Conservation (phyloP, 2,113 vertebrate genomes). For the Grus americana region DNA sequence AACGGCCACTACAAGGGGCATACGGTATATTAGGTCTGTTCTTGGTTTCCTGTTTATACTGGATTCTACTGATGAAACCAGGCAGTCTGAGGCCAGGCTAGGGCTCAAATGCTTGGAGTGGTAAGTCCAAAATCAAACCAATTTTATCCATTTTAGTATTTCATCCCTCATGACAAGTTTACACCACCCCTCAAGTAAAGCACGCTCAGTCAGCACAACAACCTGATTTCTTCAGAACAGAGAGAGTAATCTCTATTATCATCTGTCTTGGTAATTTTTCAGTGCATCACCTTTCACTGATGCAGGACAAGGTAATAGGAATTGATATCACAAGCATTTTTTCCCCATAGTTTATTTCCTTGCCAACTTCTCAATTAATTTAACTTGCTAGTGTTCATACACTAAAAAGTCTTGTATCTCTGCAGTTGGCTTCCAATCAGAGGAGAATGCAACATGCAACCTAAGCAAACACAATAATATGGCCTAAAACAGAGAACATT, state of each 20-base stretch:
- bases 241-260: background rate
- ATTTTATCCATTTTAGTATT: background rate
- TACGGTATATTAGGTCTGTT: background rate
- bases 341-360: background rate
- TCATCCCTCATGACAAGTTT: background rate
- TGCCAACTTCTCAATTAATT: background rate
- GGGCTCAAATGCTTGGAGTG: background rate
- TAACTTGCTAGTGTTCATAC: background rate
- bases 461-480: background rate
- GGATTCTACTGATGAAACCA: background rate
- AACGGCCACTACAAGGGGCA: background rate
- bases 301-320: background rate
- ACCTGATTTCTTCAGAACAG: background rate
- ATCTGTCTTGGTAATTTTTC: background rate
- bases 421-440: background rate
- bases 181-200: background rate
- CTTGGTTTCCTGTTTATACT: background rate
- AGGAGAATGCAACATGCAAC: background rate
- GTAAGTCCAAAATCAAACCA: background rate
- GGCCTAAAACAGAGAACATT: background rate
- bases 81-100: background rate
- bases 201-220: background rate
- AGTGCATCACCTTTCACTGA: background rate
- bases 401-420: background rate
- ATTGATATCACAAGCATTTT: background rate